Evolutionary conservation across 53 echinoderm and acorn worm species (phyloP).

Genomic region (Hippasteria phrygiana): DNA sequence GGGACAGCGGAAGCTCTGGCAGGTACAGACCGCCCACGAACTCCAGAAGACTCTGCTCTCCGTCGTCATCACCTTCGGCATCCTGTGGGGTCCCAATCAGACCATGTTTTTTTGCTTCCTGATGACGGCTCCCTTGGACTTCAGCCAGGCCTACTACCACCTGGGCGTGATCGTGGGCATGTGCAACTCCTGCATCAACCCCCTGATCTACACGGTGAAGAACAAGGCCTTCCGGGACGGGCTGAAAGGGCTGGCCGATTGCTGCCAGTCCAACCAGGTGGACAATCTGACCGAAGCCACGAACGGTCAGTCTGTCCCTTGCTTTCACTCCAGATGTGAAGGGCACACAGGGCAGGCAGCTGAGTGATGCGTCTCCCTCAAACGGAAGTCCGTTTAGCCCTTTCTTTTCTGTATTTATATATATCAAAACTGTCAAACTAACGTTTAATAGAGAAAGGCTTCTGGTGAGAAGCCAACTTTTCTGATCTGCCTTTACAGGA

Average conservation of each 20-base stretch:
- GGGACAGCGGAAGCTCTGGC: slow-evolving; percentile 41
- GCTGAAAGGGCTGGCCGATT: not conserved
- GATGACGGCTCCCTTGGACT: slow-evolving; percentile 31
- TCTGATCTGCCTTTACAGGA: no score
- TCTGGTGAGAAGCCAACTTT: no score
- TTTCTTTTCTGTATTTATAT: no score
- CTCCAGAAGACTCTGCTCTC: slow-evolving; percentile 29
- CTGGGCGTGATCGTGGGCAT: slow-evolving; percentile 35
- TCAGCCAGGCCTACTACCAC: slow-evolving; percentile 39
- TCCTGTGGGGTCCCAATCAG: slow-evolving; percentile 54
- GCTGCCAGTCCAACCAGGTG: not conserved
- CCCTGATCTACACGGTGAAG: slow-evolving; percentile 57
- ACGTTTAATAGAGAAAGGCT: no score
- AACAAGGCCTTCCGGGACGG: slow-evolving; percentile 43
- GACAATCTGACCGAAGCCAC: not conserved
- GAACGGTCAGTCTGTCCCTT: not conserved
- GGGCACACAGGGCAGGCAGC: no score
- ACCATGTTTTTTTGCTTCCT: slow-evolving; percentile 45
- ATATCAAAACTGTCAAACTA: no score
- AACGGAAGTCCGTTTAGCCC: no score
- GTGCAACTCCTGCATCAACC: slow-evolving; percentile 58
- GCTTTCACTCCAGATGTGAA: not conserved
- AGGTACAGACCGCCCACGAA: slow-evolving; percentile 24
- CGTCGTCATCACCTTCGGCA: slow-evolving; percentile 52
- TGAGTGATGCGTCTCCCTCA: no score